Conservation (phyloP, 2,888 invertebrate species). For the Charanyca ferruginea region DNA sequence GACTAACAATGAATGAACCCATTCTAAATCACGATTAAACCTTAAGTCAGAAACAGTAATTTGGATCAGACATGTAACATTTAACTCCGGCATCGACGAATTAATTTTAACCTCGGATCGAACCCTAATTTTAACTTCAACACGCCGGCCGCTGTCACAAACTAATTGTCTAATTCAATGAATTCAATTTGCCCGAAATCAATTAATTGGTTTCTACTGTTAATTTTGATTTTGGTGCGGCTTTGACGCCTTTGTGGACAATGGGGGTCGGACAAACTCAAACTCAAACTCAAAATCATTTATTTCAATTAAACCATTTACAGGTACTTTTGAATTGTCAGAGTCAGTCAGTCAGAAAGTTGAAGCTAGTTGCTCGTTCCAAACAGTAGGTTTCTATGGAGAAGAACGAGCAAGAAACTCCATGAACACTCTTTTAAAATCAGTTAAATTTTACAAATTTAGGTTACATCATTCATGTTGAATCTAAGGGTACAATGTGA, state of each 20-base stretch:
- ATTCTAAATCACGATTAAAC: neutral
- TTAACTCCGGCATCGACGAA: constrained; percentile 19
- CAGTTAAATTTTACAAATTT: no score
- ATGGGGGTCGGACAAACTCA: constrained; percentile 42
- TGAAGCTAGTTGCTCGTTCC: no score
- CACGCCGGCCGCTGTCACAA: constrained; percentile 22
- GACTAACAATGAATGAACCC: neutral
- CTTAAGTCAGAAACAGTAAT: constrained; percentile 19
- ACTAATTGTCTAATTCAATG: constrained; percentile 52
- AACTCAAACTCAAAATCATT: no score
- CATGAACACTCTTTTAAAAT: no score
- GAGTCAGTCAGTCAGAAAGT: no score
- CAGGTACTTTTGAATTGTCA: no score
- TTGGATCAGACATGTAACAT: constrained; percentile 22
- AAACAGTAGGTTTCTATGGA: no score
- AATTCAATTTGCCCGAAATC: constrained; percentile 53
- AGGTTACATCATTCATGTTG: no score
- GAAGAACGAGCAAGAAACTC: no score
- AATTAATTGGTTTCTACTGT: constrained; percentile 61
- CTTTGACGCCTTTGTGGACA: constrained; percentile 37
- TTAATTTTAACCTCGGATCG: constrained; percentile 34
- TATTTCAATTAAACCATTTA: no score
- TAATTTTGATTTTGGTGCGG: constrained; percentile 54
- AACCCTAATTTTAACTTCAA: constrained; percentile 30
- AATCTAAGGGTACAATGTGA: no score